Conservation (phyloP, 1,140 invertebrate species). For the Globodera rostochiensis region DNA sequence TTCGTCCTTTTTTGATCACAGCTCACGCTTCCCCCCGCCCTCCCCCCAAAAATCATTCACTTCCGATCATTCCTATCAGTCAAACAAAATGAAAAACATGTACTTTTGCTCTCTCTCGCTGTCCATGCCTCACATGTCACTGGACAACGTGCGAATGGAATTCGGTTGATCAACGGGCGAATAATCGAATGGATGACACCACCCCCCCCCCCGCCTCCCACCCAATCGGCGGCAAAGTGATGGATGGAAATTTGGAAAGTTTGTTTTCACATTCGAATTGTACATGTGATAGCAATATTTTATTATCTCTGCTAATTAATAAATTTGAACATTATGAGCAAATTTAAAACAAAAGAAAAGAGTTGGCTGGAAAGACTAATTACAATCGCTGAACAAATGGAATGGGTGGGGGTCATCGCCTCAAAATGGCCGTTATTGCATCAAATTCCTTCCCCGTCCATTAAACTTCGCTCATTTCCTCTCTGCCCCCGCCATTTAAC, state of each 20-base stretch:
- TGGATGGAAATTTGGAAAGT: too few species aligned
- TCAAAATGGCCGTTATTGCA: neutral
- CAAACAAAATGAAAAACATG: neutral
- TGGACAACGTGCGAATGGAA: neutral
- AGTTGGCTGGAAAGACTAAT: too few species aligned
- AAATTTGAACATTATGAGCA: too few species aligned
- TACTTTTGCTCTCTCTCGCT: neutral
- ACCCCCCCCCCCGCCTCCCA: too few species aligned
- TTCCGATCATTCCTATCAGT: neutral
- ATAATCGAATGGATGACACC: neutral
- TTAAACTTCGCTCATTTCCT: conserved; percentile 15
- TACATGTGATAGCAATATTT: too few species aligned
- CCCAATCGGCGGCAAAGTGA: too few species aligned
- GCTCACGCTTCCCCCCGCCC: neutral
- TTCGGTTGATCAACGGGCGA: neutral
- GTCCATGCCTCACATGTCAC: neutral
- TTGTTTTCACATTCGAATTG: too few species aligned
- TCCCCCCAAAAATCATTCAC: neutral
- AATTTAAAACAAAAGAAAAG: too few species aligned
- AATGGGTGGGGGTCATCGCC: too few species aligned
- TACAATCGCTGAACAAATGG: too few species aligned
- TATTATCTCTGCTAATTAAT: too few species aligned
- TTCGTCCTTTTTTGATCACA: neutral
- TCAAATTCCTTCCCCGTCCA: neutral
- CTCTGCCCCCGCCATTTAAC: neutral